Conservation (phyloP, 2,888 invertebrate species). For the Tenthredo distinguenda region DNA sequence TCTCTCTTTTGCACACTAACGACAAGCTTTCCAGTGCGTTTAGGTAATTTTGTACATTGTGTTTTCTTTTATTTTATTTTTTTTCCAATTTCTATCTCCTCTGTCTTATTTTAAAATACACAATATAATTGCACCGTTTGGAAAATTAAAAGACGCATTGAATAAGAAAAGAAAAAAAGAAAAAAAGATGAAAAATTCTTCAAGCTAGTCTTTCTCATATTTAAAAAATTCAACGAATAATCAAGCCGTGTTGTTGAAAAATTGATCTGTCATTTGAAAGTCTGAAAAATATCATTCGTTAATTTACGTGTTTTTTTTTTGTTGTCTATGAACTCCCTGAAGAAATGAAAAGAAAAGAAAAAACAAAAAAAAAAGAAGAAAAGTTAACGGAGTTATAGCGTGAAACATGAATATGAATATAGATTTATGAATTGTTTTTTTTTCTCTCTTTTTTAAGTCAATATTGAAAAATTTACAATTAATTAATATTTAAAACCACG, state of each 20-base stretch:
- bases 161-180: neutral
- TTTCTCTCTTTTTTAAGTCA: neutral
- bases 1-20: neutral
- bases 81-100: neutral
- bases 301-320: conserved; percentile 38
- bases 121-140: conserved; percentile 75
- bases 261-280: conserved; percentile 55
- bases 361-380: neutral
- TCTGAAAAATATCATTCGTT: conserved; percentile 65
- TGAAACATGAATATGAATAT: neutral
- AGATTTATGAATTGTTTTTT: neutral
- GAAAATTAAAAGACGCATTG: conserved; percentile 67
- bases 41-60: conserved; percentile 72
- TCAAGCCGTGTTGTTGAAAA: too few species aligned
- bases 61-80: conserved; percentile 60
- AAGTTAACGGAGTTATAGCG: too few species aligned
- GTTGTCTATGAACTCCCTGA: neutral
- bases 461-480: neutral
- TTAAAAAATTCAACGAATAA: neutral
- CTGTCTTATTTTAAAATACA: neutral
- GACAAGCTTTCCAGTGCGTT: conserved; percentile 30
- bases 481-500: neutral
- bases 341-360: neutral
- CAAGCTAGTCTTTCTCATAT: conserved; percentile 66
- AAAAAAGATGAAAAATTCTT: conserved; percentile 61